Conservation (phyloP, 2,888 invertebrate species). For the Acleris sparsana region DNA sequence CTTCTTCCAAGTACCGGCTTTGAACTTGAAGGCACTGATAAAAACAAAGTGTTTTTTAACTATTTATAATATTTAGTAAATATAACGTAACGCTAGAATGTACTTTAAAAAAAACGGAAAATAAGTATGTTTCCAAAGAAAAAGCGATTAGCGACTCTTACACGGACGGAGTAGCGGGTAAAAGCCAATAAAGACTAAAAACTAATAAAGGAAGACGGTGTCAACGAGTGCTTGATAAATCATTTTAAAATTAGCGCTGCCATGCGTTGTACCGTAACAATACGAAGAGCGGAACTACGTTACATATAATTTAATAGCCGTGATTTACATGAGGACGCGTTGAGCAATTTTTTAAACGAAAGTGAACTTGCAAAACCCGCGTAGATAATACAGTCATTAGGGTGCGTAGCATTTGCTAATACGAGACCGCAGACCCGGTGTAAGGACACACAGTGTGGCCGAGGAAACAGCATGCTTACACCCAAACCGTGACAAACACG, state of each 20-base stretch:
- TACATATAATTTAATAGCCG: conserved; percentile 23
- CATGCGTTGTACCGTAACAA: conserved; percentile 7
- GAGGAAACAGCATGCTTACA: conserved; percentile 18
- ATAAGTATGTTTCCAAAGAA: no score
- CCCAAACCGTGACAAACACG: conserved; percentile 26
- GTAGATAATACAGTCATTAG: conserved; percentile 14
- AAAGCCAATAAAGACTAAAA: background rate
- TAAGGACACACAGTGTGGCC: conserved; percentile 12
- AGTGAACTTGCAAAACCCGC: conserved; percentile 17
- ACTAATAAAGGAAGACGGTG: background rate
- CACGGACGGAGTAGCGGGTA: no score
- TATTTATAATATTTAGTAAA: no score
- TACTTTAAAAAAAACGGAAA: no score
- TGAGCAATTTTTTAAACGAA: conserved; percentile 29
- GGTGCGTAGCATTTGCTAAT: conserved; percentile 10
- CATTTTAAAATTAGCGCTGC: background rate
- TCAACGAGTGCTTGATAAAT: background rate
- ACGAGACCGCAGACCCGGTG: conserved; percentile 22
- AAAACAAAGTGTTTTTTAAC: no score
- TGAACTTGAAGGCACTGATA: no score
- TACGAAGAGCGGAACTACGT: conserved; percentile 28
- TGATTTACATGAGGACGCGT: conserved; percentile 24
- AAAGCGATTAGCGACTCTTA: no score
- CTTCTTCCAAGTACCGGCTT: no score
- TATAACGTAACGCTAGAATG: no score